Conservation (phyloP, 2,113 vertebrate genomes). For the Otus sunia region DNA sequence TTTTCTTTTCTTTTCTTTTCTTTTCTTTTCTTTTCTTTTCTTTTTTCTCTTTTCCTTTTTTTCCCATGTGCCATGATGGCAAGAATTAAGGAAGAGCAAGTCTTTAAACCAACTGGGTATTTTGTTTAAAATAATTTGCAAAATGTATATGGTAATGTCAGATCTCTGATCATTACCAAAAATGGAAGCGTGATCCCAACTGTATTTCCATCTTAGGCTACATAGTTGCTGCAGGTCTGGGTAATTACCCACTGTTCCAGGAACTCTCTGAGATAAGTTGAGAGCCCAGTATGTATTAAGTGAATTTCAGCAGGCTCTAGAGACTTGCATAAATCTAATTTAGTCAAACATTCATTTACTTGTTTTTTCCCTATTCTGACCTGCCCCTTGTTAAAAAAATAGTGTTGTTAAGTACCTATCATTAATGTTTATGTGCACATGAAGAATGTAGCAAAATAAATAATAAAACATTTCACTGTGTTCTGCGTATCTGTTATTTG, state of each 20-base stretch:
- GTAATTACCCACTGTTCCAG: background rate
- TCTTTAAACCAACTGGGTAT: fast-evolving
- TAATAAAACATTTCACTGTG: background rate
- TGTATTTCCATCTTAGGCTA: background rate
- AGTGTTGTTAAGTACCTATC: background rate
- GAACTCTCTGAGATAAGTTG: background rate
- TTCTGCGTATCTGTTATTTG: background rate
- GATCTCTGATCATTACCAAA: background rate
- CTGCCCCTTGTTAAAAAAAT: background rate
- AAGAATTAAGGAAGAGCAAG: background rate
- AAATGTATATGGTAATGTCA: background rate
- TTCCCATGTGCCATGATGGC: background rate
- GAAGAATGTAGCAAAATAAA: background rate
- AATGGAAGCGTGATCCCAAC: background rate
- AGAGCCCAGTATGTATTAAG: background rate
- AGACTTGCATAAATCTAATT: fast-evolving
- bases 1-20: no score
- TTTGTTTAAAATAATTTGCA: background rate
- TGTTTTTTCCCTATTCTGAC: background rate
- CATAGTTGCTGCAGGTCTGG: background rate
- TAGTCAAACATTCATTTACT: background rate
- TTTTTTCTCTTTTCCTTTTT: background rate
- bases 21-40: no score
- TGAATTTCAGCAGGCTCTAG: background rate
- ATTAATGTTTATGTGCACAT: background rate